A percentile compares a stretch with the other conserved stretches of the same genome.
Evolutionary conservation across 2,113 vertebrate species (phyloP).

Genomic region (Phasianus colchicus): DNA sequence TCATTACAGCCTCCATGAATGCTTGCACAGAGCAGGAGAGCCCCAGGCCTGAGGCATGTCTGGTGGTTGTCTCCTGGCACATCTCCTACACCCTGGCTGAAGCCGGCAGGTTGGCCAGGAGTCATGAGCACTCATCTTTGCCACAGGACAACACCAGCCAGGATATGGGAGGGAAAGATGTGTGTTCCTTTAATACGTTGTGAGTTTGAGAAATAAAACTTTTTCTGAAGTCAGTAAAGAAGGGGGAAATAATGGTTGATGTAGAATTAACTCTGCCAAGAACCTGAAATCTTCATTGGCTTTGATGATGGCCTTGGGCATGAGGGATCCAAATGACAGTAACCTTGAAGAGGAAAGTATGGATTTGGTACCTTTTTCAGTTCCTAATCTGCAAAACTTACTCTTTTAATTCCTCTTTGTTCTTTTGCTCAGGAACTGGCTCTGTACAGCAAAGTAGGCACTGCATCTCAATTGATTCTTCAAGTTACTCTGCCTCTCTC

Average conservation of each 20-base stretch:
- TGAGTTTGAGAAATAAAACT: background rate
- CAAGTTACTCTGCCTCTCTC: background rate
- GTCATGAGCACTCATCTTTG: fast-evolving
- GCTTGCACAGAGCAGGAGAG: background rate
- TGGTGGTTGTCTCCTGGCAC: constrained; percentile 3
- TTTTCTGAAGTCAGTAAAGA: background rate
- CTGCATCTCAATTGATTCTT: background rate
- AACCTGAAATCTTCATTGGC: background rate
- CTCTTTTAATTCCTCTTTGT: background rate
- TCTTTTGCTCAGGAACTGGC: background rate
- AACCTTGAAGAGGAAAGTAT: background rate
- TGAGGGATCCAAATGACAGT: background rate
- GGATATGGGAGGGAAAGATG: background rate
- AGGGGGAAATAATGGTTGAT: background rate
- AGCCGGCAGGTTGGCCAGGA: background rate
- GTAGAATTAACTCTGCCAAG: background rate
- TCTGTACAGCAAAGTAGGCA: background rate
- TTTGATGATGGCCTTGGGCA: background rate
- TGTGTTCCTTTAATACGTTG: background rate
- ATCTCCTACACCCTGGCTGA: background rate
- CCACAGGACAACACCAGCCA: background rate
- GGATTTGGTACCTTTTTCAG: background rate
- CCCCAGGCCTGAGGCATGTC: background rate
- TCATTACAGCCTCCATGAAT: background rate
- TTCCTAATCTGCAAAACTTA: background rate